Conservation (phyloP, 2,888 invertebrate genomes). For the Coecobrya sp. region DNA sequence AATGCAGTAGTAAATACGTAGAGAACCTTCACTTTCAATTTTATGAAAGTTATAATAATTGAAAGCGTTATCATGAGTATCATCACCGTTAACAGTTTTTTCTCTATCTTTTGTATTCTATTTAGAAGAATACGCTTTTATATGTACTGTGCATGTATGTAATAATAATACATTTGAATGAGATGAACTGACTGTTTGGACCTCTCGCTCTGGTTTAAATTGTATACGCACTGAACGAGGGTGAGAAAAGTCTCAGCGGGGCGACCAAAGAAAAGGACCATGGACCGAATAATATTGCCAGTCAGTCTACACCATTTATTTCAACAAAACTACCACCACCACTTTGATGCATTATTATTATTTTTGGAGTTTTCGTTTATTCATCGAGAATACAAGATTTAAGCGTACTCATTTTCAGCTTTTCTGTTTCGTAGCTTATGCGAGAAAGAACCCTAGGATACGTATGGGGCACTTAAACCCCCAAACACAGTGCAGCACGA, state of each 20-base stretch:
- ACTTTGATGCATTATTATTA: conserved; percentile 26
- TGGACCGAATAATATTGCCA: conserved; percentile 35
- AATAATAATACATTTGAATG: conserved; percentile 44
- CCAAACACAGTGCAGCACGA: conserved; percentile 67
- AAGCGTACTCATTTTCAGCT: conserved; percentile 30
- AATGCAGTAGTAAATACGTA: not conserved
- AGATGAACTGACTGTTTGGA: conserved; percentile 57
- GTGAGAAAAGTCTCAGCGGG: conserved; percentile 80
- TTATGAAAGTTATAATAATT: conserved; percentile 69
- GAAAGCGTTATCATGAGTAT: conserved; percentile 38
- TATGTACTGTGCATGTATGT: not conserved
- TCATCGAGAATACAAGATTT: conserved; percentile 9
- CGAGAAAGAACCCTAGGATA: conserved; percentile 61
- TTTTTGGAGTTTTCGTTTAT: conserved; percentile 27
- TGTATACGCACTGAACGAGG: conserved; percentile 45
- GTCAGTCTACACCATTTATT: conserved; percentile 2
- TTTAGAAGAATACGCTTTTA: not conserved
- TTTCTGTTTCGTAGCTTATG: conserved; percentile 45
- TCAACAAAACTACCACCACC: conserved; percentile 16
- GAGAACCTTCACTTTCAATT: conserved; percentile 16
- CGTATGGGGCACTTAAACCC: conserved; percentile 79
- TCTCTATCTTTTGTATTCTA: conserved; percentile 39
- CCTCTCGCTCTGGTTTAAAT: conserved; percentile 49
- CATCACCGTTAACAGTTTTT: conserved; percentile 42
- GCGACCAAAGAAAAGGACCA: conserved; percentile 70